Evolutionary conservation across 2,797 vertebrate genomes (phyloP).

Genomic region (Ficedula albicollis): DNA sequence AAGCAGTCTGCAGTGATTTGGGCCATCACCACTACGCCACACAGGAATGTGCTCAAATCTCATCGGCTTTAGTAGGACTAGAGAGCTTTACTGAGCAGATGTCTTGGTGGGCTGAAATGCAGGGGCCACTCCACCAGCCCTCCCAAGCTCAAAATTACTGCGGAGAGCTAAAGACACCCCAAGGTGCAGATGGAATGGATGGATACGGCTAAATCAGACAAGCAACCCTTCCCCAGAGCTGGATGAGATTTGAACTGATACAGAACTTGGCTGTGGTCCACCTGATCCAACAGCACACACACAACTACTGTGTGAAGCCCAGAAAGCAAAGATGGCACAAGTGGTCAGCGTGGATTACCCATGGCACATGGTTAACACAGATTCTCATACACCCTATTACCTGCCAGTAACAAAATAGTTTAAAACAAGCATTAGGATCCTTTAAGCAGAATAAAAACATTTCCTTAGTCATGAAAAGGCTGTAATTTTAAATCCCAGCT

Average conservation of each 20-base stretch:
- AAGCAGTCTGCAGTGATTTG: rapidly evolving
- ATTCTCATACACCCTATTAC: background rate
- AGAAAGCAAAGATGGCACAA: background rate
- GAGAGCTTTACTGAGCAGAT: background rate
- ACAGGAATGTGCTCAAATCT: background rate
- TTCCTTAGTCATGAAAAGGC: slow-evolving; percentile 23
- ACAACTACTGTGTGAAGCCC: background rate
- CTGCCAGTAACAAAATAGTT: slow-evolving; percentile 14
- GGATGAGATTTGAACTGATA: background rate
- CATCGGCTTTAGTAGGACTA: background rate
- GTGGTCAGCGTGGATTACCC: background rate
- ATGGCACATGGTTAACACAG: background rate
- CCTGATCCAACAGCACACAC: background rate
- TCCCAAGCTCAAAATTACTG: background rate
- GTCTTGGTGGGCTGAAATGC: background rate
- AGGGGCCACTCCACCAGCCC: rapidly evolving
- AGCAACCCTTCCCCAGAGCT: background rate
- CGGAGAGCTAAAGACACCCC: background rate
- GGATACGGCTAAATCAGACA: background rate
- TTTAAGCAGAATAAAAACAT: slow-evolving; percentile 57
- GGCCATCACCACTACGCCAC: background rate
- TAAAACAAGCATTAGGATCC: slow-evolving; percentile 45
- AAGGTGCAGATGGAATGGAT: background rate
- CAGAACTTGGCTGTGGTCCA: background rate
- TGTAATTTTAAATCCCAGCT: slow-evolving; percentile 45